phyloP scores from a whole-genome alignment of 2,888 invertebrate species.

The Trypoxylon attenuatum region DNA sequence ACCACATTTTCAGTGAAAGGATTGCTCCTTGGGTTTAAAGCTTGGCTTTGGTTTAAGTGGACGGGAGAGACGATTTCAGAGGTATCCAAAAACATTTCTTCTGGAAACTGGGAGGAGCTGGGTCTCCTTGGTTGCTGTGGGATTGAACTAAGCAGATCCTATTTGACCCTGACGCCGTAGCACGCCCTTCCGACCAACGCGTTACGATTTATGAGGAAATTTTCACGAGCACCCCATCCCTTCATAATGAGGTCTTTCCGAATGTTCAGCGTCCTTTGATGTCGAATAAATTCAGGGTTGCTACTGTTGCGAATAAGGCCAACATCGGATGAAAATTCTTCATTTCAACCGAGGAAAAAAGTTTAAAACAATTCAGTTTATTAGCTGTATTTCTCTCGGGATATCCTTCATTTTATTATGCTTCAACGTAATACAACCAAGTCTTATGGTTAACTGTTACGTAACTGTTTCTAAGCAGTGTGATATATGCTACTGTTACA shows the following conservation, averaged over 20 bases:
- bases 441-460: too few species aligned
- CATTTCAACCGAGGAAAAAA: slow-evolving; percentile 12
- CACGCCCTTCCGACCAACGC: neutral
- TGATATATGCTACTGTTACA: too few species aligned
- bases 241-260: slow-evolving; percentile 31
- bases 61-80: neutral
- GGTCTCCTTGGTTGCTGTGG: slow-evolving; percentile 4
- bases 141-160: neutral
- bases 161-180: slow-evolving; percentile 17
- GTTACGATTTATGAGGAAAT: slow-evolving; percentile 26
- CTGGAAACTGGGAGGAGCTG: neutral
- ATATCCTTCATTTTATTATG: too few species aligned
- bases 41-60: neutral
- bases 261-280: slow-evolving; percentile 30
- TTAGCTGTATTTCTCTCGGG: too few species aligned
- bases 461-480: too few species aligned
- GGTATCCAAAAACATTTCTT: slow-evolving; percentile 16
- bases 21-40: neutral
- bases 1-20: neutral
- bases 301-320: neutral
- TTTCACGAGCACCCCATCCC: slow-evolving; percentile 14
- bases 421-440: too few species aligned
- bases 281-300: slow-evolving; percentile 22
- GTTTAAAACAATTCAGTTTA: slow-evolving; percentile 16
- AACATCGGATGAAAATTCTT: neutral